These are phyloP conservation scores for Lasioglossum pauxillum DNA, from an alignment of 2,888 invertebrate genomes.

Conservation along the genomic window DNA sequence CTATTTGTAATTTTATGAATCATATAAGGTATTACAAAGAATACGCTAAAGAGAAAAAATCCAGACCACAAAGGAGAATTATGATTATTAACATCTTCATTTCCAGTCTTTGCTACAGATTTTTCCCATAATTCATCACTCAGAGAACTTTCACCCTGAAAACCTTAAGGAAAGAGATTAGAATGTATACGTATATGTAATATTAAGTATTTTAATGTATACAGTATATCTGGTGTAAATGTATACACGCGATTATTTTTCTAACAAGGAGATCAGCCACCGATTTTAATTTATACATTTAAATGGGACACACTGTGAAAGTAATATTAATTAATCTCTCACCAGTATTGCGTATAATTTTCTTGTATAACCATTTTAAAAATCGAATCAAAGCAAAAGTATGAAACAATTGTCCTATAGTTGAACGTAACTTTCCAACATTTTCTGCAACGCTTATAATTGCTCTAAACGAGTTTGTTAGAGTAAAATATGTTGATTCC, in stretches of 20 bases:
- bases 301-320: background rate
- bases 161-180: conserved; percentile 48
- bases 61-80: conserved; percentile 45
- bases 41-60: conserved; percentile 86
- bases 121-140: conserved; percentile 82
- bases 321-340: conserved; percentile 73
- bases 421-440: conserved; percentile 92
- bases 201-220: background rate
- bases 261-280: too few relatives aligned
- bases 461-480: conserved; percentile 97
- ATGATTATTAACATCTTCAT: conserved; percentile 29
- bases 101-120: conserved; percentile 79
- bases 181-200: conserved; percentile 1
- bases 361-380: conserved; percentile 92
- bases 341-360: conserved; percentile 90
- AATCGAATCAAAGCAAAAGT: conserved; percentile 93
- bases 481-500: conserved; percentile 97
- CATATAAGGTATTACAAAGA: conserved; percentile 96
- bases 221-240: background rate
- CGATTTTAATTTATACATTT: background rate
- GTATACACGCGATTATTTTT: background rate
- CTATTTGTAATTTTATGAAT: conserved; percentile 79
- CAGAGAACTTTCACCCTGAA: conserved; percentile 77
- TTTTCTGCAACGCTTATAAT: conserved; percentile 98
- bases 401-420: conserved; percentile 95